phyloP scores from a whole-genome alignment of 2,888 invertebrate species.

The Synergus japonicus region DNA sequence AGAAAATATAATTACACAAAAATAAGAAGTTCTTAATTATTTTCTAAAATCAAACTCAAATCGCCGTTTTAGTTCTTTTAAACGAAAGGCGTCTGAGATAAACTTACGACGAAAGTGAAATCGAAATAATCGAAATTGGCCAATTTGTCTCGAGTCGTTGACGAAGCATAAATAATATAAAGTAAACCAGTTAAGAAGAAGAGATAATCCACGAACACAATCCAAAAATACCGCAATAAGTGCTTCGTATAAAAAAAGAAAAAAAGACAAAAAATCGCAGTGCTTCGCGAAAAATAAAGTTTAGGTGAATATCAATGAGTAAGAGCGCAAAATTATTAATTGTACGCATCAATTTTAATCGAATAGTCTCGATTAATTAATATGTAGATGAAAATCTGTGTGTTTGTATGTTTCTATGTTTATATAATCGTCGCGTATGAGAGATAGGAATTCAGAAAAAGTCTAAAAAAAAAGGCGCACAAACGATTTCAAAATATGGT shows the following conservation, averaged over 20 bases:
- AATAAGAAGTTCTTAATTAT: background rate
- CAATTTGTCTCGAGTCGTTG: background rate
- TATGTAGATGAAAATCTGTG: constrained; percentile 61
- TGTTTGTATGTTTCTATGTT: constrained; percentile 75
- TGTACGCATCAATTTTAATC: constrained; percentile 31
- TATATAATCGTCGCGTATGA: constrained; percentile 71
- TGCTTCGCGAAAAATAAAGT: constrained; percentile 61
- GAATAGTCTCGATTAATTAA: constrained; percentile 51
- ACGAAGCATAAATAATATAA: background rate
- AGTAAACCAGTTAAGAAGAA: background rate
- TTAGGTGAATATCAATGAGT: constrained; percentile 59
- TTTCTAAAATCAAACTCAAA: background rate
- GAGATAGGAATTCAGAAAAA: constrained; percentile 57
- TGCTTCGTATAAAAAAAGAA: constrained; percentile 65
- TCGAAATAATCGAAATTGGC: background rate
- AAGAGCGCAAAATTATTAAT: constrained; percentile 52
- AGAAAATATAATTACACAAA: background rate
- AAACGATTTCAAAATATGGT: constrained; percentile 17
- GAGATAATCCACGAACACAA: constrained; percentile 36
- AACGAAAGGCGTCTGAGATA: constrained; percentile 3
- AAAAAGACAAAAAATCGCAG: constrained; percentile 60
- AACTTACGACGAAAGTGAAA: background rate
- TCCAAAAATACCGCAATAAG: constrained; percentile 65
- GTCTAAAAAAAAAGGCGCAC: constrained; percentile 47
- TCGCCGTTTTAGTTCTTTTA: background rate